Percentiles rank a stretch among this genome's conserved stretches.
These are phyloP conservation scores for Probosciger aterrimus DNA, from an alignment of 2,113 vertebrate genomes.

Conservation along the genomic window DNA sequence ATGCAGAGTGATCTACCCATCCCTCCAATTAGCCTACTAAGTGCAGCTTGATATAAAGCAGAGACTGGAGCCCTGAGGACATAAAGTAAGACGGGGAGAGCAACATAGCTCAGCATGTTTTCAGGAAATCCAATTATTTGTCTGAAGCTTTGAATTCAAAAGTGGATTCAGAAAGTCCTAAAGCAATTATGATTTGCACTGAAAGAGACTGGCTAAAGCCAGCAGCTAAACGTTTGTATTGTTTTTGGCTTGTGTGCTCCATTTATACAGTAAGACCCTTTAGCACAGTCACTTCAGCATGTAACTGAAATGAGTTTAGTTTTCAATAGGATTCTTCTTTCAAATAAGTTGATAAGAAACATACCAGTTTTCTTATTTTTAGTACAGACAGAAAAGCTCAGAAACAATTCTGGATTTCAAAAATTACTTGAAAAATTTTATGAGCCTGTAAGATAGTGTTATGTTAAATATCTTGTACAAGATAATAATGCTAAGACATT, in stretches of 20 bases:
- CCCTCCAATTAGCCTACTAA: slow-evolving; percentile 68
- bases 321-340: slow-evolving; percentile 53
- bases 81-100: slow-evolving; percentile 78
- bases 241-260: slow-evolving; percentile 61
- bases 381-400: background rate
- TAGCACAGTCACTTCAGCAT: slow-evolving; percentile 48
- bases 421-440: background rate
- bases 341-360: slow-evolving; percentile 3
- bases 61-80: slow-evolving; percentile 75
- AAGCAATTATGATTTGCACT: slow-evolving; percentile 80
- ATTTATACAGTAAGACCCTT: slow-evolving; percentile 45
- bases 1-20: slow-evolving; percentile 68
- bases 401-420: background rate
- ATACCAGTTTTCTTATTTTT: background rate
- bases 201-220: slow-evolving; percentile 63
- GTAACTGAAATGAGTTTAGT: slow-evolving; percentile 46
- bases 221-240: slow-evolving; percentile 74
- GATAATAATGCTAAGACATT: background rate
- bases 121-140: slow-evolving; percentile 86
- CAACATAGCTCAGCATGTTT: slow-evolving; percentile 86
- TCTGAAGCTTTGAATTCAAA: slow-evolving; percentile 84
- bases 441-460: background rate
- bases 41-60: slow-evolving; percentile 73
- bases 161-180: slow-evolving; percentile 81
- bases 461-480: background rate